Base-by-base conservation (phyloP, 2,797 vertebrate species). In the Epinephelus malabaricus region DNA sequence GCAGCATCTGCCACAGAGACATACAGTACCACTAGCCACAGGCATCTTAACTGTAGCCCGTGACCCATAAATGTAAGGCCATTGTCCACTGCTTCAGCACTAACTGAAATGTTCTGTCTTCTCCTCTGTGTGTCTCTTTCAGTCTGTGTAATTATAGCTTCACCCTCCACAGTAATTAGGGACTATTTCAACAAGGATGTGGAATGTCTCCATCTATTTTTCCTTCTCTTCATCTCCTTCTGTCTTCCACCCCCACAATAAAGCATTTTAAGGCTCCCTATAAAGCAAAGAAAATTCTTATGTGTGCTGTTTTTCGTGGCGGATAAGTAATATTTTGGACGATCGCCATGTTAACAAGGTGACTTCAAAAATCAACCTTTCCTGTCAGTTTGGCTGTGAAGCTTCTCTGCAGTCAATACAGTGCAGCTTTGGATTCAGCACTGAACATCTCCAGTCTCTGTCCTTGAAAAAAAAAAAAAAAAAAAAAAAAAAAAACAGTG, bases 141-240 rank as follows among this genome's bases (percentile, higher is more conserved):
- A 87, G 85, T 86, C 84, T 66, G 69, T 87, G 76, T 94, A 95
- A 96, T 95, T 95, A 95, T 92, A 93, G 92, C 87, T 92, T 93
- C 89, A 92, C 83, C 87, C 85, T 86, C 83, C 87, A 91, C 89
- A 90, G 92, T 94, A 95, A 95, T 96, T 95, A 96, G 84, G 90
- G 92, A 89, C 89, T 83, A 93, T 92, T 94, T 95, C 92, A 90
- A 94, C 88, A 84, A 93, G 92, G 92, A 94, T 85, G 86, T 77
- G 88, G 91, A 94, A 89, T 86, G 86, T 88, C 86, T 92, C 87
- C 84, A 80, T 92, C 82, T 86, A 78, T 80, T 79, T 89, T 73
- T 46, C 87, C 65, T 67, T 69, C 71, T 76, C 76, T 81, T 71
- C 71, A 69, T 87, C 86, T 79, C 51, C 69, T 70, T 71, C 74